Percentiles rank a stretch among this genome's conserved stretches.
Evolutionary conservation across 2,888 invertebrate genomes (phyloP).

Genomic region (Ptychoptera contaminata): DNA sequence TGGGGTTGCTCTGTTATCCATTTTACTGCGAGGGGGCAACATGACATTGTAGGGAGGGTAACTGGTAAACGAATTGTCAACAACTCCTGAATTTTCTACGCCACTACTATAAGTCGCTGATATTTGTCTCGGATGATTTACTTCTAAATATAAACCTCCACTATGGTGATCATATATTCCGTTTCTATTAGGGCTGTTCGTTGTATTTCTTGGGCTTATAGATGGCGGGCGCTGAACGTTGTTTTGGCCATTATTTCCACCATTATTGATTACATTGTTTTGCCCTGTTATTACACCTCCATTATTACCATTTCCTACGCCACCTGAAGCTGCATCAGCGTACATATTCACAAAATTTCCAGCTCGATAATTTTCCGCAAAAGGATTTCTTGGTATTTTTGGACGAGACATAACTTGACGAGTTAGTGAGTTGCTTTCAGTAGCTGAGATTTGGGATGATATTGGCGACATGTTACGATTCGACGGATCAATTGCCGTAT

Average conservation of each 20-base stretch:
- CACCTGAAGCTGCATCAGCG: conserved; percentile 1
- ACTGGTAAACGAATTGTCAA: conserved; percentile 17
- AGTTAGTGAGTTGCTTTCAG: conserved; percentile 20
- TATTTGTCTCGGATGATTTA: conserved; percentile 16
- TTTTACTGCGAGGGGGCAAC: conserved; percentile 42
- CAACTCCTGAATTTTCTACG: conserved; percentile 12
- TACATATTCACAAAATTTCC: conserved; percentile 5
- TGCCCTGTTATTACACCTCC: too few relatives aligned
- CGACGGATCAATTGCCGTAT: conserved; percentile 8
- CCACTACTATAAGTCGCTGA: conserved; percentile 15
- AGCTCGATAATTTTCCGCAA: conserved; percentile 10
- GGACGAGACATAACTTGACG: conserved; percentile 16
- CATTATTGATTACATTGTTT: conserved; percentile 6
- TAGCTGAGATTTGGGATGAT: conserved; percentile 16
- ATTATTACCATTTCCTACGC: neutral
- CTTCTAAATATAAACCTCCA: conserved; percentile 15
- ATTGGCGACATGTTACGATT: conserved; percentile 17
- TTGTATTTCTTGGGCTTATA: conserved; percentile 31
- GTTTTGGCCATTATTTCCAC: too few relatives aligned
- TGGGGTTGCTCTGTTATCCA: conserved; percentile 16
- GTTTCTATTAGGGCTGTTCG: conserved; percentile 28
- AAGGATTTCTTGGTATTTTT: conserved; percentile 14
- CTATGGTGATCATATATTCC: conserved; percentile 18
- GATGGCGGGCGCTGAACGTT: neutral
- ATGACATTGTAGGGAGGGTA: conserved; percentile 31